Percentiles rank a stretch among this genome's conserved stretches.
Conservation (phyloP, 2,113 vertebrate species). For the Rutilus rutilus region DNA sequence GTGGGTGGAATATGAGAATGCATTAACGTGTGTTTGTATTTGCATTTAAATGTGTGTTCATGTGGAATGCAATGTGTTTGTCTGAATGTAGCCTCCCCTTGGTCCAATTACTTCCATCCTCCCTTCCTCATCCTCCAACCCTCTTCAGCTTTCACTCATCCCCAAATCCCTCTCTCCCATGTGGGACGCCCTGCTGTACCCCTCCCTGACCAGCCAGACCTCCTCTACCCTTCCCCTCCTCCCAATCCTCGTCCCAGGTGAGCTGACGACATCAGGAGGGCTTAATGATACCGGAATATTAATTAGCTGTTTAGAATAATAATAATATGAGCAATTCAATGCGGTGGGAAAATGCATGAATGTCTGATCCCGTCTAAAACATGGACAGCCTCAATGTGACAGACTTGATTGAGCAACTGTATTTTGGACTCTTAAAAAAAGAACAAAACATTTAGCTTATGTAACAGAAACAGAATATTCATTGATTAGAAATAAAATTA, state of each 20-base stretch:
- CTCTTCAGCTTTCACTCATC: slow-evolving; percentile 27
- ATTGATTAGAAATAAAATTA: neutral
- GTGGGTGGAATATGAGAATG: slow-evolving; percentile 41
- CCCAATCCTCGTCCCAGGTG: slow-evolving; percentile 76
- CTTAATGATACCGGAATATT: slow-evolving; percentile 75
- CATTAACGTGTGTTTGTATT: slow-evolving; percentile 3
- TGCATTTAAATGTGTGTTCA: slow-evolving; percentile 45
- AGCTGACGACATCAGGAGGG: slow-evolving; percentile 78
- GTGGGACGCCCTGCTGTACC: slow-evolving; percentile 8
- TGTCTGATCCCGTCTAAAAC: slow-evolving; percentile 41
- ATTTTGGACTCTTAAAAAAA: neutral
- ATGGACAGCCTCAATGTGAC: slow-evolving; percentile 44
- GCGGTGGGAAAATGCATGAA: slow-evolving; percentile 61
- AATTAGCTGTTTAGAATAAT: slow-evolving; percentile 79
- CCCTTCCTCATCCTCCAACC: slow-evolving; percentile 34
- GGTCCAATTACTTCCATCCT: slow-evolving; percentile 71
- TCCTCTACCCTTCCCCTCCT: slow-evolving; percentile 57
- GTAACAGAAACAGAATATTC: neutral
- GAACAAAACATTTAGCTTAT: neutral
- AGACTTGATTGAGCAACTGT: neutral
- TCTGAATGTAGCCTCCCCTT: slow-evolving; percentile 71
- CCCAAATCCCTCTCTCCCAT: slow-evolving; percentile 41
- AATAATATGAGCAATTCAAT: slow-evolving; percentile 76
- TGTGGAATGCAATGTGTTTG: slow-evolving; percentile 58
- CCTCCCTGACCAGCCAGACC: slow-evolving; percentile 50